A percentile compares a stretch with the other conserved stretches of the same genome.
phyloP scores from a whole-genome alignment of 2,888 invertebrate genomes.

The Coenonympha glycerion region DNA sequence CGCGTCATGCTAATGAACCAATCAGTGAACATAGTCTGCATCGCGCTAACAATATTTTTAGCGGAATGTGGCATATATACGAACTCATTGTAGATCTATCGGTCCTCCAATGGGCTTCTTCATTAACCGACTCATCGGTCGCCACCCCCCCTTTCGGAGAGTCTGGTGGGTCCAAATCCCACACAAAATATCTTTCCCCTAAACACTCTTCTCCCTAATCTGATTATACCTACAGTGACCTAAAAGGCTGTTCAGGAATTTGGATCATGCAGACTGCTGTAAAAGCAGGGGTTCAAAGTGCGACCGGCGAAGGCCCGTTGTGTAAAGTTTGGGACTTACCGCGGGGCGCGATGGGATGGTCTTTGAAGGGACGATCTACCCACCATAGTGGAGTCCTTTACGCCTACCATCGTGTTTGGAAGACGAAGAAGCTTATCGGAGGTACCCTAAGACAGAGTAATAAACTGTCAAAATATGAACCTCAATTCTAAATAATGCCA shows the following conservation, averaged over 20 bases:
- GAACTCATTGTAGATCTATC: not conserved
- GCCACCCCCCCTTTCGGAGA: conserved; percentile 7
- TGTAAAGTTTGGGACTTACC: not conserved
- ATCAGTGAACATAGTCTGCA: conserved; percentile 2
- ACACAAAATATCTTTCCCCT: not conserved
- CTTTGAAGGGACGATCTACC: conserved; percentile 1
- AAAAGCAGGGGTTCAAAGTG: not conserved
- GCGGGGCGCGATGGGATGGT: conserved; percentile 1
- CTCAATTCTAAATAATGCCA: too few relatives aligned
- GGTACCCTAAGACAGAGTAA: conserved; percentile 6
- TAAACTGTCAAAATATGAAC: too few relatives aligned
- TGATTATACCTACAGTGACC: conserved; percentile 2
- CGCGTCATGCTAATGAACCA: conserved; percentile 1
- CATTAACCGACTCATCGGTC: conserved; percentile 13
- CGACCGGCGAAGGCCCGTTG: conserved; percentile 10
- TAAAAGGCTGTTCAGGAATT: conserved; percentile 3
- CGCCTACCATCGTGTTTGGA: conserved; percentile 9
- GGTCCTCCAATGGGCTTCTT: conserved; percentile 14
- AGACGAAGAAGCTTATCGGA: conserved; percentile 12
- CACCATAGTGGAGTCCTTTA: conserved; percentile 7
- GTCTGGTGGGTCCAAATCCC: conserved; percentile 1
- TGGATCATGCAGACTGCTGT: not conserved
- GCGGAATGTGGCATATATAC: not conserved
- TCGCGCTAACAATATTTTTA: conserved; percentile 13
- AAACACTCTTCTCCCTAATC: not conserved